Evolutionary conservation across 1,140 invertebrate species (phyloP).

Genomic region (Probaryconus sp.): DNA sequence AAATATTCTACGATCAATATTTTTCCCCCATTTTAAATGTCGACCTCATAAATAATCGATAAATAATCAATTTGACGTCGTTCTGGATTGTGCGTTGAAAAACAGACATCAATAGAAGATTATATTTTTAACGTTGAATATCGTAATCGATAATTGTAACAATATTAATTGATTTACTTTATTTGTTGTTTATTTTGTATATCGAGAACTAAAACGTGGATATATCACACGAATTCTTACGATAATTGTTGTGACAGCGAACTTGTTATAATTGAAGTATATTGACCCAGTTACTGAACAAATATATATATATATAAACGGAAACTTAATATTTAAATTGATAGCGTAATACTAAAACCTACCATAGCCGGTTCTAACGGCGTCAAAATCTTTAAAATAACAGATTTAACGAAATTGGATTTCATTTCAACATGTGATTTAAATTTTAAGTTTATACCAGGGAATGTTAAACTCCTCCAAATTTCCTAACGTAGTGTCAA

Average conservation of each 20-base stretch:
- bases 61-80: too few species aligned
- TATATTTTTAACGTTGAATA: too few species aligned
- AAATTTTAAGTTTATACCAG: constrained; percentile 10
- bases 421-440: constrained; percentile 10
- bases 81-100: too few species aligned
- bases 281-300: constrained; percentile 38
- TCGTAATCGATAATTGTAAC: too few species aligned
- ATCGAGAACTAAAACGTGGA: not conserved
- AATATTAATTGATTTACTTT: too few species aligned
- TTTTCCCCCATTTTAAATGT: too few species aligned
- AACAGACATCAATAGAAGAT: too few species aligned
- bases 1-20: too few species aligned
- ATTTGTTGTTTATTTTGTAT: not conserved
- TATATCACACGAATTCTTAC: constrained; percentile 8
- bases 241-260: constrained; percentile 2
- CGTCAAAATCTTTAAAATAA: constrained; percentile 44
- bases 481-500: too few species aligned
- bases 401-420: constrained; percentile 42
- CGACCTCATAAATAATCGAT: too few species aligned
- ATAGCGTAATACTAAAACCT: constrained; percentile 37
- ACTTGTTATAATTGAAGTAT: constrained; percentile 16
- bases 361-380: constrained; percentile 17
- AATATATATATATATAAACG: constrained; percentile 8
- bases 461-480: too few species aligned
- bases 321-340: constrained; percentile 41